phyloP scores from a whole-genome alignment of 2,797 vertebrate genomes.

The Cebuella pygmaea region DNA sequence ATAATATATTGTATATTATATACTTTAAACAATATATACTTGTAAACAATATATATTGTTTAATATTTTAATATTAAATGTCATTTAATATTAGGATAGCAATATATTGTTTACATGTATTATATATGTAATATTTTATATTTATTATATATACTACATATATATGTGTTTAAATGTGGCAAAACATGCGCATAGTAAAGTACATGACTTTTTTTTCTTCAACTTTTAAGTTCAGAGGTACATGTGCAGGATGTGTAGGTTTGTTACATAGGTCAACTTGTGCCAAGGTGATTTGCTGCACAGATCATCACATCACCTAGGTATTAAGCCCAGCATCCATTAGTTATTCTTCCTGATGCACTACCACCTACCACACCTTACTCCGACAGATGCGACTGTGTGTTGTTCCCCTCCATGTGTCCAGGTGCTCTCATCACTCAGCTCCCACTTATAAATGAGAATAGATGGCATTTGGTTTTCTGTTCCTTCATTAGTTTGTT shows the following conservation, averaged over 20 bases:
- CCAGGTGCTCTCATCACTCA: neutral
- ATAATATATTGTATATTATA: too few relatives aligned
- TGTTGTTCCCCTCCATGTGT: neutral
- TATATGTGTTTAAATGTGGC: neutral
- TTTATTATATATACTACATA: neutral
- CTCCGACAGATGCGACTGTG: neutral
- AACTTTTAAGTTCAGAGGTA: neutral
- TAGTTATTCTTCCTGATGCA: neutral
- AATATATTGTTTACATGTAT: too few relatives aligned
- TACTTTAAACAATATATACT: too few relatives aligned
- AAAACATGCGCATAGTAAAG: too few relatives aligned
- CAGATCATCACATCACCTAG: neutral
- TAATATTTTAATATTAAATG: too few relatives aligned
- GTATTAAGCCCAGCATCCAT: neutral
- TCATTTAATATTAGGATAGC: too few relatives aligned
- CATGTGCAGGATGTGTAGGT: neutral
- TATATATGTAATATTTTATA: neutral
- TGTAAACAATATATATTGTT: neutral
- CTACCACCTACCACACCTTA: neutral
- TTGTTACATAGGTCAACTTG: neutral
- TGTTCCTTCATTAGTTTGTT: neutral
- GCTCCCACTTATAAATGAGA: neutral
- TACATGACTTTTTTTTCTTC: neutral
- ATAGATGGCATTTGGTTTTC: neutral
- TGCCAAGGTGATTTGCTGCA: neutral